phyloP scores from a whole-genome alignment of 2,888 invertebrate genomes.

The Hedya salicella region DNA sequence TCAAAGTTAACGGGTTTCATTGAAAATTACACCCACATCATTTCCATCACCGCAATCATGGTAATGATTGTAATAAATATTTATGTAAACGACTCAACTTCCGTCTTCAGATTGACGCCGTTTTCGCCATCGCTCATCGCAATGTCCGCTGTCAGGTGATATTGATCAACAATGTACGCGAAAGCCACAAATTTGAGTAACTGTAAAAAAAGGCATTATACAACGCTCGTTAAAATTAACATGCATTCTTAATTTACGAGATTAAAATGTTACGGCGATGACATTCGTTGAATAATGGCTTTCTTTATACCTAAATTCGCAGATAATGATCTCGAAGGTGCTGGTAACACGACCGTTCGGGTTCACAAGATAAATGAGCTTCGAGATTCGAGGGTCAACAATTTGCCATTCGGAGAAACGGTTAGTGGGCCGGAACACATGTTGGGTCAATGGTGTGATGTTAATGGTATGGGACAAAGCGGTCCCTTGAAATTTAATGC shows the following conservation, averaged over 20 bases:
- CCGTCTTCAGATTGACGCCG: conserved; percentile 37
- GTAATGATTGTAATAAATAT: conserved; percentile 42
- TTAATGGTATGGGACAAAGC: conserved; percentile 31
- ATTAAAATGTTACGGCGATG: conserved; percentile 36
- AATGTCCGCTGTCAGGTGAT: conserved; percentile 21
- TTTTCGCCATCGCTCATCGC: conserved; percentile 38
- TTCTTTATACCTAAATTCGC: conserved; percentile 37
- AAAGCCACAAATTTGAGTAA: conserved; percentile 24
- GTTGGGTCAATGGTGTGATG: conserved; percentile 49
- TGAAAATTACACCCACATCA: conserved; percentile 41
- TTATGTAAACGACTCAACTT: conserved; percentile 39
- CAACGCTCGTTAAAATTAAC: conserved; percentile 28
- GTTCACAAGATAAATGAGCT: conserved; percentile 62
- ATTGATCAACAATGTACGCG: conserved; percentile 30
- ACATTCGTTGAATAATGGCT: conserved; percentile 37
- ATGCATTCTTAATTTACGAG: conserved; percentile 34
- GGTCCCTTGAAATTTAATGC: conserved; percentile 50
- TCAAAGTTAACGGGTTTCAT: conserved; percentile 41
- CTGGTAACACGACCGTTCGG: conserved; percentile 57
- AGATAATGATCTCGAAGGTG: conserved; percentile 48
- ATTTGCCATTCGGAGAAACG: conserved; percentile 57
- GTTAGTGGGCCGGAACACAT: conserved; percentile 40
- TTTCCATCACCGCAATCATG: conserved; percentile 35
- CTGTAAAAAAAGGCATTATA: conserved; percentile 33
- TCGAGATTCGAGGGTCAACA: conserved; percentile 56